phyloP scores from a whole-genome alignment of 2,888 invertebrate genomes.

The Scaptodrosophila latifasciaeformis region DNA sequence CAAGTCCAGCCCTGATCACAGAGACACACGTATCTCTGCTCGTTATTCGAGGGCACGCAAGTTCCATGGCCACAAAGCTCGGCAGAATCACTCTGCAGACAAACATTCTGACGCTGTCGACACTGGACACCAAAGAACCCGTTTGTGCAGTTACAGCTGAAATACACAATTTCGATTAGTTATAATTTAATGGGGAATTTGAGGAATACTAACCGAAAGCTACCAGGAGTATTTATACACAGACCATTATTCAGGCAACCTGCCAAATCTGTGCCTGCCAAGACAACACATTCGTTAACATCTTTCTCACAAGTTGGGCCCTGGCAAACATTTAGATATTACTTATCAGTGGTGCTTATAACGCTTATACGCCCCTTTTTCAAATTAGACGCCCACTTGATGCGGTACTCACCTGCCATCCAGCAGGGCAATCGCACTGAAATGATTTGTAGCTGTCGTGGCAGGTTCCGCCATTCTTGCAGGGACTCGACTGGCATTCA shows the following conservation, averaged over 20 bases:
- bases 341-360: neutral
- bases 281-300: slow-evolving; percentile 89
- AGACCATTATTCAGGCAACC: slow-evolving; percentile 94
- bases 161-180: neutral
- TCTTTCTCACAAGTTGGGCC: slow-evolving; percentile 85
- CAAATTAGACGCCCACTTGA: slow-evolving; percentile 28
- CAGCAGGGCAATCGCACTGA: slow-evolving; percentile 83
- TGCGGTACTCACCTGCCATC: slow-evolving; percentile 78
- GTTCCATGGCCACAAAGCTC: slow-evolving; percentile 93
- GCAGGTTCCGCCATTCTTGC: slow-evolving; percentile 89
- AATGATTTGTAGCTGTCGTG: slow-evolving; percentile 83
- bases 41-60: slow-evolving; percentile 82
- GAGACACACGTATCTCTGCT: slow-evolving; percentile 83
- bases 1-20: slow-evolving; percentile 93
- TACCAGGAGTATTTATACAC: slow-evolving; percentile 86
- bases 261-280: slow-evolving; percentile 84
- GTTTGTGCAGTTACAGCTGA: slow-evolving; percentile 83
- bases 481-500: slow-evolving; percentile 78
- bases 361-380: neutral
- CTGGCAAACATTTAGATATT: slow-evolving; percentile 58
- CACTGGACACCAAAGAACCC: slow-evolving; percentile 91
- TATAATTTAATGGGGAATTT: neutral
- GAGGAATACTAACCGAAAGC: slow-evolving; percentile 79
- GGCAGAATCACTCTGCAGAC: slow-evolving; percentile 80
- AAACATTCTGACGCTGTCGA: slow-evolving; percentile 83